Percentiles rank a stretch among this genome's conserved stretches.
Conservation (phyloP, 2,888 invertebrate species). For the Platypus cylindrus region DNA sequence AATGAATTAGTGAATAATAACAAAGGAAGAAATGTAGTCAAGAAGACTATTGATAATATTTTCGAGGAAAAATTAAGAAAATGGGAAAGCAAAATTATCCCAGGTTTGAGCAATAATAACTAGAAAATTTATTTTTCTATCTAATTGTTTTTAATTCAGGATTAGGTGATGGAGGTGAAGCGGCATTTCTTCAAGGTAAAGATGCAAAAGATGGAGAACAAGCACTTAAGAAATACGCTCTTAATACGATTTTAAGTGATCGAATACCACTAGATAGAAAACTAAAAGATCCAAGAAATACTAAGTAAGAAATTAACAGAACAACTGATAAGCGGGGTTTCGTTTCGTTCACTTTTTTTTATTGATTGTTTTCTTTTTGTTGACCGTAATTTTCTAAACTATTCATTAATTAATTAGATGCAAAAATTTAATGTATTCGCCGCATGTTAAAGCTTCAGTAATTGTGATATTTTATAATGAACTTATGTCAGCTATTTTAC, state of each 20-base stretch:
- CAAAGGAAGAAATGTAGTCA: not conserved
- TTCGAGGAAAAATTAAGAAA: constrained; percentile 20
- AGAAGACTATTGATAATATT: constrained; percentile 13
- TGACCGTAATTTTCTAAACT: not conserved
- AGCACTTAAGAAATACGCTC: constrained; percentile 68
- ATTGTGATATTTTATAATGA: constrained; percentile 69
- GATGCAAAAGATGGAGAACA: constrained; percentile 61
- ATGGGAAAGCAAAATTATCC: constrained; percentile 50
- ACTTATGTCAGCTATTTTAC: constrained; percentile 56
- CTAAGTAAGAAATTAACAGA: constrained; percentile 27
- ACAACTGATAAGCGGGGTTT: not conserved
- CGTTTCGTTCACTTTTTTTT: too few species aligned
- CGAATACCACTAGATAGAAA: constrained; percentile 75
- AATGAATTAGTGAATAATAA: not conserved
- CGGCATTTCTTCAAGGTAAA: constrained; percentile 51
- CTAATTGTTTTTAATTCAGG: constrained; percentile 4
- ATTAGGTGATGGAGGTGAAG: constrained; percentile 59
- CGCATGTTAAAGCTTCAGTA: constrained; percentile 52
- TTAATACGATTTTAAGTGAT: constrained; percentile 81
- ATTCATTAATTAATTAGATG: constrained; percentile 38
- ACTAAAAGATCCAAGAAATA: constrained; percentile 49
- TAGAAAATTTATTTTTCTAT: not conserved
- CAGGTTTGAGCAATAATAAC: constrained; percentile 31
- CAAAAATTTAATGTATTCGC: constrained; percentile 45
- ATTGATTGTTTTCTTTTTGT: not conserved